Percentiles rank a stretch among this genome's conserved stretches.
Evolutionary conservation across 2,797 vertebrate genomes (phyloP).

Genomic region (Megaceryle alcyon): DNA sequence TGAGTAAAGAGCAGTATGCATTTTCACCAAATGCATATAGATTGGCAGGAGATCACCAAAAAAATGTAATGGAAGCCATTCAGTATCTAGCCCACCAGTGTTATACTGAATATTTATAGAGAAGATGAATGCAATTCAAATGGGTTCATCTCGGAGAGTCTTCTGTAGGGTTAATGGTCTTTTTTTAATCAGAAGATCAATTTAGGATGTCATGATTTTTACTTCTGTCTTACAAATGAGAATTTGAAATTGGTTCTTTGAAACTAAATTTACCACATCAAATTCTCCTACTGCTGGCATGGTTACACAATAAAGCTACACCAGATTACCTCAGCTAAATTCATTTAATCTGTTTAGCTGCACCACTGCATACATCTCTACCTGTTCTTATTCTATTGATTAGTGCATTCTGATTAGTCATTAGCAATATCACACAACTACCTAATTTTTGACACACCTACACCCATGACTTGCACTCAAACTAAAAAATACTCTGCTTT

Average conservation of each 20-base stretch:
- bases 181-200: background rate
- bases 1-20: background rate
- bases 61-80: background rate
- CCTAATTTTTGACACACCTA: no score
- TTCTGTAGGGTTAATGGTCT: background rate
- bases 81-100: background rate
- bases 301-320: background rate
- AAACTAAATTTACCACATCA: background rate
- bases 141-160: background rate
- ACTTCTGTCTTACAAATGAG: background rate
- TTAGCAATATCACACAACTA: no score
- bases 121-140: background rate
- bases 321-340: background rate
- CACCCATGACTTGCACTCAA: no score
- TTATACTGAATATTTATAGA: background rate
- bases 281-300: background rate
- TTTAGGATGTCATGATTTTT: background rate
- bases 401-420: no score
- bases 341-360: background rate
- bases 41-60: background rate
- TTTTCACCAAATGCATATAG: background rate
- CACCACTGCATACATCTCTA: background rate
- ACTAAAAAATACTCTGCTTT: background rate
- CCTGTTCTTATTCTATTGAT: background rate
- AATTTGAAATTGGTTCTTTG: background rate